phyloP scores from a whole-genome alignment of 1,140 invertebrate genomes.

The Hycleus phaleratus region DNA sequence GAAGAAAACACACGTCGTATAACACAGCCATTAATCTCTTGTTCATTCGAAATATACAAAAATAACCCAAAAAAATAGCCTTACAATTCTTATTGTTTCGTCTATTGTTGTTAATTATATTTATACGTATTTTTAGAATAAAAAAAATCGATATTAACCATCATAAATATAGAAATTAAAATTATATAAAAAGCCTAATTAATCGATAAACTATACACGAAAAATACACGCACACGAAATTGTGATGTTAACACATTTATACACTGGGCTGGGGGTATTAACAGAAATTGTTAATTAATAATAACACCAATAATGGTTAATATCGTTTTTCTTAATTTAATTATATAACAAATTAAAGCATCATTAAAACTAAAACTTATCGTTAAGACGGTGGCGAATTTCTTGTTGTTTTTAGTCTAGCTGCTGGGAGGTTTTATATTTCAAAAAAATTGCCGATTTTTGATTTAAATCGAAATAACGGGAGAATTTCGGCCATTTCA shows the following conservation, averaged over 20 bases:
- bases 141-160: conserved; percentile 26
- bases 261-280: conserved; percentile 21
- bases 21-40: conserved; percentile 28
- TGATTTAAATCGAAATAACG: neutral
- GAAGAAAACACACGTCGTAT: neutral
- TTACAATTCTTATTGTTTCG: conserved; percentile 1
- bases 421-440: neutral
- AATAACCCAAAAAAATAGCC: conserved; percentile 25
- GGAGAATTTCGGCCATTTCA: neutral
- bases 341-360: too few species aligned
- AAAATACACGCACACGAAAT: too few species aligned
- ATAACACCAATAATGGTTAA: too few species aligned
- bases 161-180: conserved; percentile 16
- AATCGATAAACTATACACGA: too few species aligned
- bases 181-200: conserved; percentile 11
- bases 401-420: neutral
- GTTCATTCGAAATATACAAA: conserved; percentile 27
- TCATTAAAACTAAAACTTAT: too few species aligned
- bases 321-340: too few species aligned
- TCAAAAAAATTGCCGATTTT: neutral
- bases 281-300: too few species aligned
- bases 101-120: too few species aligned
- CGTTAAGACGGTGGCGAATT: neutral
- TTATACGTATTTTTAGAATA: too few species aligned
- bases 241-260: too few species aligned